phyloP scores from a whole-genome alignment of 2,797 vertebrate genomes.

The Diplodus puntazzo region DNA sequence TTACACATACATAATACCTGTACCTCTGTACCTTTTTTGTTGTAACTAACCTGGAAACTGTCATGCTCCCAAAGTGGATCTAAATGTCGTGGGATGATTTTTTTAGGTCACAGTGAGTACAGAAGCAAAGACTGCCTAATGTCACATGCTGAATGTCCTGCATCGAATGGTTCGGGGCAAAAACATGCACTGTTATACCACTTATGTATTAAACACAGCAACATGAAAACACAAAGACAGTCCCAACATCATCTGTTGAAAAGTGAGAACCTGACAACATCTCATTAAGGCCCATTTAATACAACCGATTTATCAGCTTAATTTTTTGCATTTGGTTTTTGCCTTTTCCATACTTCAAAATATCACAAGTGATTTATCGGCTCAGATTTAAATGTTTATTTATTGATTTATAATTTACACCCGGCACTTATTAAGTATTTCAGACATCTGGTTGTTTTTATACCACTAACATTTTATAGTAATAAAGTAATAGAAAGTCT shows the following conservation, averaged over 20 bases:
- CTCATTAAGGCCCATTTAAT: too few relatives aligned
- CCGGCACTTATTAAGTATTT: not conserved
- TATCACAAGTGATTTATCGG: not conserved
- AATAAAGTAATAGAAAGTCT: not conserved
- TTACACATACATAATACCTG: too few relatives aligned
- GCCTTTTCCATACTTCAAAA: not conserved
- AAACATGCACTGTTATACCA: not conserved
- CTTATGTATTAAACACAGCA: not conserved
- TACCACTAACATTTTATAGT: not conserved
- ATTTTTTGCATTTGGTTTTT: too few relatives aligned
- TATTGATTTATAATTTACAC: not conserved
- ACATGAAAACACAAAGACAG: not conserved
- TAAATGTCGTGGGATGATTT: too few relatives aligned
- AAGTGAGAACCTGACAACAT: too few relatives aligned
- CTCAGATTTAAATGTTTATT: not conserved
- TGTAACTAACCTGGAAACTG: too few relatives aligned
- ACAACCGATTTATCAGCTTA: too few relatives aligned
- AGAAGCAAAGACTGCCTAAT: not conserved
- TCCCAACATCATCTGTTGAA: not conserved
- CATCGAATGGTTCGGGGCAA: not conserved
- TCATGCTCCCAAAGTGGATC: too few relatives aligned
- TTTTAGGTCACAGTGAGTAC: not conserved
- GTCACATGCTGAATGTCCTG: not conserved
- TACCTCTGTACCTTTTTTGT: too few relatives aligned
- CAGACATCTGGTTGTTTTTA: not conserved